Evolutionary conservation across 2,888 invertebrate genomes (phyloP).

Genomic region (Lasiommata megera): DNA sequence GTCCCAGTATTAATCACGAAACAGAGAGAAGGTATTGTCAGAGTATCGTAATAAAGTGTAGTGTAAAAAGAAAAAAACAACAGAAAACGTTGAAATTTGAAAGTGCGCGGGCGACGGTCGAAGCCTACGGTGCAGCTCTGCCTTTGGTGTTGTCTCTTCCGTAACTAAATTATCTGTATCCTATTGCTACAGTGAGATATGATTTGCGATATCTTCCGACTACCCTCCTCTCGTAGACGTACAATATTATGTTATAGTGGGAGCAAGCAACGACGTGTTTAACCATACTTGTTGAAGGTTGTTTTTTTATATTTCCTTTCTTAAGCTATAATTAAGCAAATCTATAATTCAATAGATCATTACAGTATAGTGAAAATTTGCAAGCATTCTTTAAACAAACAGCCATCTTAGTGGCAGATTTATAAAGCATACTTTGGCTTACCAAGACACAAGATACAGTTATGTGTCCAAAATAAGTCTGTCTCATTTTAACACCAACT

Average conservation of each 20-base stretch:
- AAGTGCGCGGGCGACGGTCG: conserved; percentile 60
- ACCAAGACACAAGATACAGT: too few relatives aligned
- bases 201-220: conserved; percentile 62
- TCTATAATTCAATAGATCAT: too few relatives aligned
- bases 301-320: too few relatives aligned
- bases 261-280: too few relatives aligned
- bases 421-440: too few relatives aligned
- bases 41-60: conserved; percentile 32
- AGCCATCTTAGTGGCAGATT: too few relatives aligned
- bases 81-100: conserved; percentile 27
- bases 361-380: too few relatives aligned
- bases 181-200: conserved; percentile 76
- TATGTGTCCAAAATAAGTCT: too few relatives aligned
- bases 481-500: too few relatives aligned
- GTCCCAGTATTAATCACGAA: conserved; percentile 40
- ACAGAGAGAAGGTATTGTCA: conserved; percentile 65
- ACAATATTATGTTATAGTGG: conserved; percentile 15
- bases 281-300: too few relatives aligned
- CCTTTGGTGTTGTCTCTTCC: conserved; percentile 77
- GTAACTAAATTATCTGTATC: conserved; percentile 63
- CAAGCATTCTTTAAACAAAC: too few relatives aligned
- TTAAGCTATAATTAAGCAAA: too few relatives aligned
- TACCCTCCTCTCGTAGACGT: conserved; percentile 41
- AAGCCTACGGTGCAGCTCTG: conserved; percentile 62
- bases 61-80: conserved; percentile 29